A percentile compares a stretch with the other conserved stretches of the same genome.
phyloP scores from a whole-genome alignment of 2,888 invertebrate genomes.

The Drosophila parthenogenetica region DNA sequence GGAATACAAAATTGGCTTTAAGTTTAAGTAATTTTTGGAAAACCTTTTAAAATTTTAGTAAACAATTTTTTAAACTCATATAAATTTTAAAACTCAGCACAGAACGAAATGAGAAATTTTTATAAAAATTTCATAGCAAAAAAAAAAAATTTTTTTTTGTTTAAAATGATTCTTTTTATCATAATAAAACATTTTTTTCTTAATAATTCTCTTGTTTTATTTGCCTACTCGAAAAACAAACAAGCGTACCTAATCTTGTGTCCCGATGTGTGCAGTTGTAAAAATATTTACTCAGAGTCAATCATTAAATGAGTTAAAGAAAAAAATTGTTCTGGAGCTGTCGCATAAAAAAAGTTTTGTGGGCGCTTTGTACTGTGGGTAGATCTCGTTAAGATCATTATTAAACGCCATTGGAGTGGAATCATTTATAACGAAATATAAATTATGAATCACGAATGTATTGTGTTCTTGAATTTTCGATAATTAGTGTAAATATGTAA shows the following conservation, averaged over 20 bases:
- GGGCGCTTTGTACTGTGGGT: slow-evolving; percentile 40
- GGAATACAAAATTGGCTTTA: no score
- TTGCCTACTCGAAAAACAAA: no score
- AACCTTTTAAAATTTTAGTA: no score
- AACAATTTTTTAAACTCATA: no score
- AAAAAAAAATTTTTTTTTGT: no score
- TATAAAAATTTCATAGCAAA: no score
- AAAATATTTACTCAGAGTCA: slow-evolving; percentile 43
- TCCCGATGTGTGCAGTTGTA: slow-evolving; percentile 13
- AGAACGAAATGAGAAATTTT: no score
- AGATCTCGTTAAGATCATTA: slow-evolving; percentile 18
- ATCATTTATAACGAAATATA: slow-evolving; percentile 41
- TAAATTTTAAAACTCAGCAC: no score
- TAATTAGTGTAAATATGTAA: neutral
- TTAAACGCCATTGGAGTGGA: slow-evolving; percentile 4
- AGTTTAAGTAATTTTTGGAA: no score
- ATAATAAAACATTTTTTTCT: no score
- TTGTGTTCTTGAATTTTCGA: slow-evolving; percentile 5
- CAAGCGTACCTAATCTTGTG: neutral
- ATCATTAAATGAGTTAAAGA: slow-evolving; percentile 43
- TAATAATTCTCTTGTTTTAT: no score
- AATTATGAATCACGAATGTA: slow-evolving; percentile 38
- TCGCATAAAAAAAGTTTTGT: slow-evolving; percentile 24
- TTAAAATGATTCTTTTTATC: no score
- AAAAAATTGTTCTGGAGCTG: slow-evolving; percentile 12